A percentile compares a stretch with the other conserved stretches of the same genome.
Evolutionary conservation across 1,140 invertebrate genomes (phyloP).

Genomic region (Drosophila littoralis): DNA sequence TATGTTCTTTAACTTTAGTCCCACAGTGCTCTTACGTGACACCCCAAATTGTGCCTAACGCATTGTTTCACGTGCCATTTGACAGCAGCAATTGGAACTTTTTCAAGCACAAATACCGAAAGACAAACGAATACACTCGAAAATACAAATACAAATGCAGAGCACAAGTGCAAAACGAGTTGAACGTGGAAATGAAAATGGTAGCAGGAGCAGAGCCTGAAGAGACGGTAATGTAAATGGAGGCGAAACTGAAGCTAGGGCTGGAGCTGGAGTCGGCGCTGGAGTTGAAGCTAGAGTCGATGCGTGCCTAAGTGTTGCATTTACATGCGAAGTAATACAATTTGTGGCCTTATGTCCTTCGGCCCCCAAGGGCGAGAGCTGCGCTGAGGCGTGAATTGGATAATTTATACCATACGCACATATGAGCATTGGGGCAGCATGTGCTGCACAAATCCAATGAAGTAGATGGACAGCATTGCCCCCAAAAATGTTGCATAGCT

Average conservation of each 20-base stretch:
- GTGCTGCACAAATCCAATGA: slow-evolving; percentile 61
- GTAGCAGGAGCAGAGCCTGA: slow-evolving; percentile 10
- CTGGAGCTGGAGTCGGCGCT: slow-evolving; percentile 19
- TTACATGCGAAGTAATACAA: slow-evolving; percentile 73
- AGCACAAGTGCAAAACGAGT: slow-evolving; percentile 47
- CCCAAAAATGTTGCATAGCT: slow-evolving; percentile 6
- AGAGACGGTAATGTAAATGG: slow-evolving; percentile 26
- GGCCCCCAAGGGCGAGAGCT: slow-evolving; percentile 31
- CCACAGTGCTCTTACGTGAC: slow-evolving; percentile 42
- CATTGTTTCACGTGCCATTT: slow-evolving; percentile 81
- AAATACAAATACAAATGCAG: slow-evolving; percentile 64
- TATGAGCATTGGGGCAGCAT: slow-evolving; percentile 26
- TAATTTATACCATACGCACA: slow-evolving; percentile 62
- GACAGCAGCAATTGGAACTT: slow-evolving; percentile 77
- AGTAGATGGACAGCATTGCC: slow-evolving; percentile 43
- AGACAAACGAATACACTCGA: slow-evolving; percentile 57
- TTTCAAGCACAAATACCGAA: slow-evolving; percentile 68
- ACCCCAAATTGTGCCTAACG: slow-evolving; percentile 30
- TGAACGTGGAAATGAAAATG: slow-evolving; percentile 38
- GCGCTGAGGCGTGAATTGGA: slow-evolving; percentile 77
- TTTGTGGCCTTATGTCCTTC: slow-evolving; percentile 36
- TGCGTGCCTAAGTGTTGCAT: slow-evolving; percentile 82
- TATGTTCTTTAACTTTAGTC: not conserved
- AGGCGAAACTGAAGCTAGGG: slow-evolving; percentile 25
- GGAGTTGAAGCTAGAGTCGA: slow-evolving; percentile 30